Percentiles rank a stretch among this genome's conserved stretches.
Evolutionary conservation across 2,888 invertebrate species (phyloP).

Genomic region (Noctua pronuba): DNA sequence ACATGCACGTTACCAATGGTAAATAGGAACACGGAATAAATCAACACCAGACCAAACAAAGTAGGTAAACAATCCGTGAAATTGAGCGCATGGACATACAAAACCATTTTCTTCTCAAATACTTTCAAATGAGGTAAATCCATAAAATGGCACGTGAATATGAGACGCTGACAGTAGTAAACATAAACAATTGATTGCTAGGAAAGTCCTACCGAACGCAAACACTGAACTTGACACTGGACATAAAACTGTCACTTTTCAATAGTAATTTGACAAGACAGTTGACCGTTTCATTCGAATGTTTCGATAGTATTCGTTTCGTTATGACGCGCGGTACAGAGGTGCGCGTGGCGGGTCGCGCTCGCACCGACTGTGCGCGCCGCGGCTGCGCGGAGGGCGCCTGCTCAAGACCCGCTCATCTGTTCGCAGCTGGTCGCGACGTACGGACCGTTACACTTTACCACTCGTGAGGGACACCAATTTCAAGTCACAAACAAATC

Average conservation of each 20-base stretch:
- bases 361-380: constrained; percentile 80
- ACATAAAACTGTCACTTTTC: constrained; percentile 75
- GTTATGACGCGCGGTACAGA: constrained; percentile 69
- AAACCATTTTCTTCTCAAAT: constrained; percentile 59
- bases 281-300: constrained; percentile 80
- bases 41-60: constrained; percentile 26
- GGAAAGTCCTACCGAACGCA: constrained; percentile 67
- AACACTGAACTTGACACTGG: constrained; percentile 80
- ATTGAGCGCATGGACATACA: constrained; percentile 42
- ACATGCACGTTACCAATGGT: constrained; percentile 16
- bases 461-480: constrained; percentile 72
- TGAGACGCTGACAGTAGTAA: constrained; percentile 77
- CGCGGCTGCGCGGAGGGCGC: constrained; percentile 76
- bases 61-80: constrained; percentile 43
- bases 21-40: constrained; percentile 8
- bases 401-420: constrained; percentile 75
- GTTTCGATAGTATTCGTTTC: constrained; percentile 77
- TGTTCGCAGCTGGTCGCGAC: constrained; percentile 80
- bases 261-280: constrained; percentile 70
- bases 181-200: constrained; percentile 67
- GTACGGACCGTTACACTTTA: constrained; percentile 77
- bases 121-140: constrained; percentile 64
- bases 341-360: constrained; percentile 87
- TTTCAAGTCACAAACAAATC: constrained; percentile 76
- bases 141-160: constrained; percentile 67